Conservation (phyloP, 2,888 invertebrate genomes). For the Drosophila parthenogenetica region DNA sequence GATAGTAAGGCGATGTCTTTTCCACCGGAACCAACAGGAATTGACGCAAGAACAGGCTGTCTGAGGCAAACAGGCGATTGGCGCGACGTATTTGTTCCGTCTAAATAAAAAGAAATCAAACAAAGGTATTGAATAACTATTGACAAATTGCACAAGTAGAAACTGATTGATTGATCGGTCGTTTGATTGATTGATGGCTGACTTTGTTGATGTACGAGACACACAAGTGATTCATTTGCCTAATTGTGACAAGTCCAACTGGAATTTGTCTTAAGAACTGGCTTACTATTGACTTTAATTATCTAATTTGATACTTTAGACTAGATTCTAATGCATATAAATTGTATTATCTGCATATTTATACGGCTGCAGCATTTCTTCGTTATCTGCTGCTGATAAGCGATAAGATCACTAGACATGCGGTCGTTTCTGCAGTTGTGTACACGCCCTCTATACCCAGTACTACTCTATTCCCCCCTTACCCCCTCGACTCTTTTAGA, state of each 20-base stretch:
- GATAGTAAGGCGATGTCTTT: slow-evolving; percentile 88
- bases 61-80: slow-evolving; percentile 96
- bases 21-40: slow-evolving; percentile 93
- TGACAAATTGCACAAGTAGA: slow-evolving; percentile 27
- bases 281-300: slow-evolving; percentile 31
- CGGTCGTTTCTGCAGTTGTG: slow-evolving; percentile 33
- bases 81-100: slow-evolving; percentile 96
- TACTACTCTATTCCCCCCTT: neutral
- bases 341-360: slow-evolving; percentile 50
- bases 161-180: slow-evolving; percentile 57
- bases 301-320: slow-evolving; percentile 25
- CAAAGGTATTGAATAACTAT: slow-evolving; percentile 11
- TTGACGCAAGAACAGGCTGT: slow-evolving; percentile 96
- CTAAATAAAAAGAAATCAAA: slow-evolving; percentile 85
- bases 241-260: slow-evolving; percentile 29
- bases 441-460: neutral
- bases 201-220: slow-evolving; percentile 22
- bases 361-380: slow-evolving; percentile 47
- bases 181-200: slow-evolving; percentile 50
- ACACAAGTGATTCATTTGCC: slow-evolving; percentile 17
- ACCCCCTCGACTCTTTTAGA: no score
- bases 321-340: slow-evolving; percentile 23
- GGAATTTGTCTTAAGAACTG: slow-evolving; percentile 25
- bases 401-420: slow-evolving; percentile 29
- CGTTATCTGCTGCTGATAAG: slow-evolving; percentile 37